Percentiles rank a stretch among this genome's conserved stretches.
These are phyloP conservation scores for Alligator mississippiensis DNA, from an alignment of 2,113 vertebrate species.

Conservation along the genomic window DNA sequence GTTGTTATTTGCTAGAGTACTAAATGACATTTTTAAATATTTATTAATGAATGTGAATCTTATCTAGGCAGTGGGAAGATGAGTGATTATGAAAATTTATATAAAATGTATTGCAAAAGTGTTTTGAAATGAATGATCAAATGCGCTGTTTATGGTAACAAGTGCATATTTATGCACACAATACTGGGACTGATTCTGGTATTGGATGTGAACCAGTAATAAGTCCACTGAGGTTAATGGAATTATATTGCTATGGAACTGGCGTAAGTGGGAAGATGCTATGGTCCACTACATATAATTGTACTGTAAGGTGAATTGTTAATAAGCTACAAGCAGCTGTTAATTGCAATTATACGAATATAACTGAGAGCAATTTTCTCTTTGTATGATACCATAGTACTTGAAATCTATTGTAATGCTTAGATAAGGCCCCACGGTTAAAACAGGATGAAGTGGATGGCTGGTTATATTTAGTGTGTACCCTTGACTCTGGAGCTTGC, in stretches of 20 bases:
- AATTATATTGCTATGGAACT: not conserved
- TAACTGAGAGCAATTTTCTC: constrained; percentile 12
- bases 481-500: not conserved
- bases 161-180: not conserved
- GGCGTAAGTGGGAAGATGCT: not conserved
- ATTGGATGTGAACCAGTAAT: not conserved
- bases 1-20: not conserved
- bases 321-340: not conserved
- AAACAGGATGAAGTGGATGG: not conserved
- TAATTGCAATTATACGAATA: not conserved
- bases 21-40: not conserved
- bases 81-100: not conserved
- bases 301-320: not conserved
- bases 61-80: fast-evolving
- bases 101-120: not conserved
- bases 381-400: not conserved
- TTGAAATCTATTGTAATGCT: constrained; percentile 13
- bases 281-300: not conserved
- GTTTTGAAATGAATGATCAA: not conserved
- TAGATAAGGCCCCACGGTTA: not conserved
- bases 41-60: not conserved
- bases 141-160: not conserved
- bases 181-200: not conserved
- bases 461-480: constrained; percentile 9
- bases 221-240: not conserved